Evolutionary conservation across 2,888 invertebrate genomes (phyloP).

Genomic region (Brachypterus glaber): DNA sequence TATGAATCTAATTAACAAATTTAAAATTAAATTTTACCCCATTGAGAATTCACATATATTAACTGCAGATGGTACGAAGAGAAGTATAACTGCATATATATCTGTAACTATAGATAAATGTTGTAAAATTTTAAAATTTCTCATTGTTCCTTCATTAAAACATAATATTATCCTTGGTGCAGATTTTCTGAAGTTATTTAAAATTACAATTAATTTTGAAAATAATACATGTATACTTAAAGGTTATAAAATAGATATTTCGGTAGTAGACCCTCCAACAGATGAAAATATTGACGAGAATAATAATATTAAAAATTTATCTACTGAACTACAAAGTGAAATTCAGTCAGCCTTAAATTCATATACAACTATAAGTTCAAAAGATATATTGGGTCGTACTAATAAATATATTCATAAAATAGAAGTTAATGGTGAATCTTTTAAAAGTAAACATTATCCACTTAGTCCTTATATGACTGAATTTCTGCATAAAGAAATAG

Average conservation of each 20-base stretch:
- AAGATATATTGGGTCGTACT: not conserved
- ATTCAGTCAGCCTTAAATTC: not conserved
- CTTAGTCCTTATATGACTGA: too few species aligned
- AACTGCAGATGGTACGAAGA: conserved; percentile 13
- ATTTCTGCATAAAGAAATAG: too few species aligned
- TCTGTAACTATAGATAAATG: conserved; percentile 10
- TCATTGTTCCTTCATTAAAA: conserved; percentile 12
- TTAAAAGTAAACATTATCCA: conserved; percentile 20
- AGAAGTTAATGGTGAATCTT: not conserved
- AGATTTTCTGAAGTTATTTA: conserved; percentile 11
- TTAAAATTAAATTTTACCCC: not conserved
- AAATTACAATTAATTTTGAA: too few species aligned
- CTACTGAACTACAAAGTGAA: not conserved
- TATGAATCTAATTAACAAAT: not conserved
- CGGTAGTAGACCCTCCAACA: not conserved
- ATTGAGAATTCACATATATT: conserved; percentile 2
- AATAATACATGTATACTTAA: conserved; percentile 2
- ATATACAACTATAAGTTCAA: not conserved
- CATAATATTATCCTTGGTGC: conserved; percentile 13
- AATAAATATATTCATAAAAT: not conserved
- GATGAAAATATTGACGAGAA: not conserved
- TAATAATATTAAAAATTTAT: not conserved
- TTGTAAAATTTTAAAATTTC: conserved; percentile 8
- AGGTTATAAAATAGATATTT: not conserved
- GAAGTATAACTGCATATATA: conserved; percentile 9